These are phyloP conservation scores for Meiosimyza decipiens DNA, from an alignment of 2,888 invertebrate genomes.

Conservation along the genomic window DNA sequence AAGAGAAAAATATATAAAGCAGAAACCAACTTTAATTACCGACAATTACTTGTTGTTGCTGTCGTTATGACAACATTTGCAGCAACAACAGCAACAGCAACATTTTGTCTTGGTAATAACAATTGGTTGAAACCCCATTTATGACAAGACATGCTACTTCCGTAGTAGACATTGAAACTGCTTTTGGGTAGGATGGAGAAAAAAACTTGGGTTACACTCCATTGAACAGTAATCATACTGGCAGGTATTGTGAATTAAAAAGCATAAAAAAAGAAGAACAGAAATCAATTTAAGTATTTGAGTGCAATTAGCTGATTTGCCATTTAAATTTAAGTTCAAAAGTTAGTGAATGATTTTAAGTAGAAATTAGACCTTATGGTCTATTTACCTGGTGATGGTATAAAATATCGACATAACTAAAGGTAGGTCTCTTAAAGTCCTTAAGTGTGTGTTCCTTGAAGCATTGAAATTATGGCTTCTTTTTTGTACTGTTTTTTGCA, in stretches of 20 bases:
- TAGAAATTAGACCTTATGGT: too few species aligned
- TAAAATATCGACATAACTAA: too few species aligned
- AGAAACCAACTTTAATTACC: slow-evolving; percentile 49
- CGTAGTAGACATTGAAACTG: slow-evolving; percentile 13
- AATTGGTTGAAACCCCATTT: not conserved
- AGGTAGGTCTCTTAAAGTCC: too few species aligned
- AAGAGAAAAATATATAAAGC: not conserved
- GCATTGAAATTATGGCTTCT: too few species aligned
- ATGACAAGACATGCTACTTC: slow-evolving; percentile 6
- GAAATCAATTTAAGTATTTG: too few species aligned
- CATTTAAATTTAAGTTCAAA: too few species aligned
- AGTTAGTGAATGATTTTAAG: too few species aligned
- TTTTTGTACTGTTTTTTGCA: too few species aligned
- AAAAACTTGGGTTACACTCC: not conserved
- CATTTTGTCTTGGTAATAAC: slow-evolving; percentile 2
- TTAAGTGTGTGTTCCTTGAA: too few species aligned
- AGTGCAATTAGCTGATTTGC: too few species aligned
- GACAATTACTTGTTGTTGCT: slow-evolving; percentile 48
- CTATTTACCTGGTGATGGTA: too few species aligned
- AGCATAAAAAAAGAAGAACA: too few species aligned
- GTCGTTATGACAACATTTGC: slow-evolving; percentile 1
- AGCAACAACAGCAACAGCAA: slow-evolving; percentile 11
- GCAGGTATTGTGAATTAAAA: not conserved
- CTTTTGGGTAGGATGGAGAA: not conserved
- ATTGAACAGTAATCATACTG: slow-evolving; percentile 24